phyloP scores from a whole-genome alignment of 2,888 invertebrate species.

The Autographa gamma region DNA sequence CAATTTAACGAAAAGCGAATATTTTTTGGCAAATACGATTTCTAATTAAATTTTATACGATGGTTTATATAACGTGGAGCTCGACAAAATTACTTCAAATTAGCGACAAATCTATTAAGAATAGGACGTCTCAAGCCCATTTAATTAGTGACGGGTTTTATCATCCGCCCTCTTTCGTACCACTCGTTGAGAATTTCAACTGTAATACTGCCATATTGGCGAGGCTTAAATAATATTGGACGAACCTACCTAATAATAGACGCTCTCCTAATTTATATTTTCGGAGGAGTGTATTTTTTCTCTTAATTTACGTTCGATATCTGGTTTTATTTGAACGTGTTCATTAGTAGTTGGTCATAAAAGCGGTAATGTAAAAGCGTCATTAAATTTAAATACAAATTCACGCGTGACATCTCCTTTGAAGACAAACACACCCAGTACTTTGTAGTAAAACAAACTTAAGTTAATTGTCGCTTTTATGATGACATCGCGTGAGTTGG shows the following conservation, averaged over 20 bases:
- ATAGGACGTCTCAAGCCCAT: conserved; percentile 82
- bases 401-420: conserved; percentile 79
- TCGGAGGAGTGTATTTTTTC: conserved; percentile 40
- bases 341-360: conserved; percentile 60
- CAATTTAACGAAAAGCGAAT: conserved; percentile 36
- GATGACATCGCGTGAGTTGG: conserved; percentile 82
- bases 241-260: conserved; percentile 69
- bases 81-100: conserved; percentile 81
- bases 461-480: conserved; percentile 85
- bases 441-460: conserved; percentile 80
- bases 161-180: conserved; percentile 82
- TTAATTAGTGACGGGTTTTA: conserved; percentile 88
- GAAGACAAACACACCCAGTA: conserved; percentile 79
- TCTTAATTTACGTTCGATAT: conserved; percentile 50
- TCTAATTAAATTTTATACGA: conserved; percentile 75
- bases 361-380: conserved; percentile 64
- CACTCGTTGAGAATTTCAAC: conserved; percentile 80
- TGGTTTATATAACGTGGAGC: conserved; percentile 73
- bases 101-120: conserved; percentile 87
- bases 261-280: conserved; percentile 62
- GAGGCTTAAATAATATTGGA: conserved; percentile 82
- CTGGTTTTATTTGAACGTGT: conserved; percentile 57
- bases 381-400: conserved; percentile 72
- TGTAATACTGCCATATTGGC: conserved; percentile 80
- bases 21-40: conserved; percentile 50